Base-by-base conservation (phyloP, 1,140 invertebrate species). In the Lasioglossum albipes region DNA sequence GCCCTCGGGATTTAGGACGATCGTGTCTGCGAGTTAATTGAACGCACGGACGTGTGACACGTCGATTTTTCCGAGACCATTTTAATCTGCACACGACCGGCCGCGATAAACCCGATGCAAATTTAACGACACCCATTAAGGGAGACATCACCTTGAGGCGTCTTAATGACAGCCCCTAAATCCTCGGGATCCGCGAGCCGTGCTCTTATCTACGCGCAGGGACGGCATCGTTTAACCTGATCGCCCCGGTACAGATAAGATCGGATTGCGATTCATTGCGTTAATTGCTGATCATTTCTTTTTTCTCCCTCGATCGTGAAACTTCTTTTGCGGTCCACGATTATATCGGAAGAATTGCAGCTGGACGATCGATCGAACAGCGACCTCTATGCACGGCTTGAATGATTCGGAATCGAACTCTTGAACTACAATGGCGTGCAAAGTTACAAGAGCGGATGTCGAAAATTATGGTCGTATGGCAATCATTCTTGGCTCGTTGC, bases 121-220 rank as follows among this genome's bases (percentile, higher is more conserved):
- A 73, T 72, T 79, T 73, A 82, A 82, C 76, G 81, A 79, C 52
- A 9, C 18, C 68, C 61, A 78, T 82, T 82, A 82, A 82, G 69
- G 81, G 69, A 82, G 81, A 79, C 81, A 82, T 82, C 81, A 79
- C 69, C 62, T 36, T 2, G 12, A 68, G 67, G 69, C 76, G 79
- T 73, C 73, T 75, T 80, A 80, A 80, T 68, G 79, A 80, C 79
- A 80, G 79, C 57, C 66, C 73, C 62, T 80, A 80, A 80, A 80
- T 80, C 79, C 78, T 41, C 20, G 0, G 36, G 72, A 75, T 69
- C 59, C 18, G 36, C 59, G 59, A 62, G 41, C 42, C 72, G 65
- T 62, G 49, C 31, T 20, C 54, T 75, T 80, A 75, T 75, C 79
- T 57, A 7, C 20, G n/a, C 54, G 36, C 7, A 20, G 62, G 71